phyloP scores from a whole-genome alignment of 2,888 invertebrate genomes.

The Drosophila atripex region DNA sequence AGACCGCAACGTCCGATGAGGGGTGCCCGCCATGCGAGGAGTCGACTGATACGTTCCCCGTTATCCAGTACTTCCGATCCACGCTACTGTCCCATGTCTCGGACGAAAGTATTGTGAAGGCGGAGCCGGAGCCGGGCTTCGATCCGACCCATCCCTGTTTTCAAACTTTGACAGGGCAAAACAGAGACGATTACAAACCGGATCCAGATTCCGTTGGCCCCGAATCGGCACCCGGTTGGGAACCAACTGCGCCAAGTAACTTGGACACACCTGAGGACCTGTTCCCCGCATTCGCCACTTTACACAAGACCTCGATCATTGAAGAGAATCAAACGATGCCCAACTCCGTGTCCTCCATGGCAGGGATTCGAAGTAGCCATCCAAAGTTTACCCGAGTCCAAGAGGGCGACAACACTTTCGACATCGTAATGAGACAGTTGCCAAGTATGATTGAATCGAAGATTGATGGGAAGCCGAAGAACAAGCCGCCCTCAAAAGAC shows the following conservation, averaged over 20 bases:
- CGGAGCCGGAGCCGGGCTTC: slow-evolving; percentile 1
- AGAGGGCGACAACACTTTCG: not conserved
- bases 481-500: not conserved
- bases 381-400: not conserved
- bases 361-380: too few relatives aligned
- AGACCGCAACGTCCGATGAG: not conserved
- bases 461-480: not conserved
- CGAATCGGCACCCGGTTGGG: too few relatives aligned
- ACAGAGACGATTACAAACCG: too few relatives aligned
- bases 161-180: not conserved
- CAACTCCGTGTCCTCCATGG: too few relatives aligned
- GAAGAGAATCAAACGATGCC: too few relatives aligned
- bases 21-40: not conserved
- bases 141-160: not conserved
- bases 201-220: too few relatives aligned
- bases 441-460: not conserved
- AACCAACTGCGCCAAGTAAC: too few relatives aligned
- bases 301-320: not conserved
- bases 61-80: not conserved
- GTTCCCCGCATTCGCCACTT: not conserved
- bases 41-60: not conserved
- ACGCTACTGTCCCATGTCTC: not conserved
- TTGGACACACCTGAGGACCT: not conserved
- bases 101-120: not conserved
- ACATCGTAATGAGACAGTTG: not conserved